A percentile compares a stretch with the other conserved stretches of the same genome.
phyloP scores from a whole-genome alignment of 2,113 vertebrate genomes.

The Cheilinus undulatus region DNA sequence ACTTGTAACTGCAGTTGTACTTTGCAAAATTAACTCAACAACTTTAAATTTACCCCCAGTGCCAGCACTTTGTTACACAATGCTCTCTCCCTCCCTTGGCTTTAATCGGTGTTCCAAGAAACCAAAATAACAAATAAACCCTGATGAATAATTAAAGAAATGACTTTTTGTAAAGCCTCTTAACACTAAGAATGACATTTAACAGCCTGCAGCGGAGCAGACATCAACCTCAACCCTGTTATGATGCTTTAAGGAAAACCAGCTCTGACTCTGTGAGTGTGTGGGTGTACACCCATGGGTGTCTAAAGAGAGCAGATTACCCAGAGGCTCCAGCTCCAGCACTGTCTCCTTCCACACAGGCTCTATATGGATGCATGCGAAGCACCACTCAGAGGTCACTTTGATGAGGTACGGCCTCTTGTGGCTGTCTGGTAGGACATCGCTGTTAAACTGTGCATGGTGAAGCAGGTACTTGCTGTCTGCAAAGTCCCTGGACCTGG shows the following conservation, averaged over 20 bases:
- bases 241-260: slow-evolving; percentile 19
- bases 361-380: slow-evolving; percentile 94
- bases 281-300: background rate
- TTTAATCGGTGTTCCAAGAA: background rate
- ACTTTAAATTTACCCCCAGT: slow-evolving; percentile 19
- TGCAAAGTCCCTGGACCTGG: slow-evolving; percentile 88
- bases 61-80: background rate
- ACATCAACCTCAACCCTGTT: slow-evolving; percentile 11
- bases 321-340: slow-evolving; percentile 90
- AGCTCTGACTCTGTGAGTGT: background rate
- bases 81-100: slow-evolving; percentile 9
- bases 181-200: slow-evolving; percentile 18
- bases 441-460: slow-evolving; percentile 90
- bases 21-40: slow-evolving; percentile 4
- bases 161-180: slow-evolving; percentile 12
- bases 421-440: slow-evolving; percentile 93
- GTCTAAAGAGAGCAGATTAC: slow-evolving; percentile 66
- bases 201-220: slow-evolving; percentile 24
- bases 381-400: slow-evolving; percentile 96
- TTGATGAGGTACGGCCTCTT: slow-evolving; percentile 95
- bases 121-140: slow-evolving; percentile 16
- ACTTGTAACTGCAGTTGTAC: background rate
- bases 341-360: slow-evolving; percentile 94
- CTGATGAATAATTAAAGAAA: slow-evolving; percentile 38
- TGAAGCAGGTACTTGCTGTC: slow-evolving; percentile 93